Percentiles rank a stretch among this genome's conserved stretches.
These are phyloP conservation scores for Indri indri DNA, from an alignment of 2,113 vertebrate species.

Conservation along the genomic window DNA sequence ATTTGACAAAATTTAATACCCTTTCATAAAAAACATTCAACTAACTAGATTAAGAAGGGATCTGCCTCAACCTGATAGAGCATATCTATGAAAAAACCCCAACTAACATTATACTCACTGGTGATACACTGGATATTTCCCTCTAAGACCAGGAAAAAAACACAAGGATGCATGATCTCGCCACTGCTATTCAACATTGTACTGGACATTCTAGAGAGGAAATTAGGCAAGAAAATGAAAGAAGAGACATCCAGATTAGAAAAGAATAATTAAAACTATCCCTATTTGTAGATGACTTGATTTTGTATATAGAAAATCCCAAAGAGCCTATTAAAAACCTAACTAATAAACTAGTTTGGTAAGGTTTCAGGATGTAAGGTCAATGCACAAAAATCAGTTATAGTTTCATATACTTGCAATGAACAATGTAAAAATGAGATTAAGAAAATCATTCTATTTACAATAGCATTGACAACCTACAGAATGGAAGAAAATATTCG, in stretches of 20 bases:
- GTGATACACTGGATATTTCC: not conserved
- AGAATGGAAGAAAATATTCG: too few species aligned
- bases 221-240: not conserved
- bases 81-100: not conserved
- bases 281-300: too few species aligned
- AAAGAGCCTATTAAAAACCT: not conserved
- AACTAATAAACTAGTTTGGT: not conserved
- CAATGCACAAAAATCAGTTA: not conserved
- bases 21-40: not conserved
- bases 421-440: too few species aligned
- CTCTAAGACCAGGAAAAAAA: not conserved
- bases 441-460: too few species aligned
- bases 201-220: too few species aligned
- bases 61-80: not conserved
- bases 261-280: not conserved
- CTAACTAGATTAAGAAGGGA: not conserved
- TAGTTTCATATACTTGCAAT: not conserved
- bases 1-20: not conserved
- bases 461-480: too few species aligned
- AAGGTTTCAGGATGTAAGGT: not conserved
- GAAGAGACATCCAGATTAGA: not conserved
- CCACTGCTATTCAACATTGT: not conserved
- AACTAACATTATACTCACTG: not conserved
- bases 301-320: not conserved
- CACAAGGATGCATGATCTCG: not conserved